Evolutionary conservation across 92 coral and sea anemone species (phyloP).

Genomic region (Plumapathes pennacea): DNA sequence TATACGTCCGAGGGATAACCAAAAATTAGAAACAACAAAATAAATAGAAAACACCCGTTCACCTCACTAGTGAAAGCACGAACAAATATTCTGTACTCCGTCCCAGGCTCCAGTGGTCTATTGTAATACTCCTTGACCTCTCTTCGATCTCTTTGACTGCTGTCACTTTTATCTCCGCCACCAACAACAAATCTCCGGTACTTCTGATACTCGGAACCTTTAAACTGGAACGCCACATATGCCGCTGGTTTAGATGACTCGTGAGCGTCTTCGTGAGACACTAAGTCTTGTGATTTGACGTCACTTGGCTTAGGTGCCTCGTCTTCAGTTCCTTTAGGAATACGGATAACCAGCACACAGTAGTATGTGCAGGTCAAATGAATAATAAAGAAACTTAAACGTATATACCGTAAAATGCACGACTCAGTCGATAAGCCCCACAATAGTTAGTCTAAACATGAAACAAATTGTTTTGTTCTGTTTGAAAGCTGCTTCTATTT

Average conservation of each 20-base stretch:
- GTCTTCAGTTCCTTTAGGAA: slow-evolving; percentile 3
- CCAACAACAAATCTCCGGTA: slow-evolving; percentile 53
- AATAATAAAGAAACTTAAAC: too few relatives aligned
- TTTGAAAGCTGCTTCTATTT: too few relatives aligned
- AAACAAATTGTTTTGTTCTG: too few relatives aligned
- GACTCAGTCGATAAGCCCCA: too few relatives aligned
- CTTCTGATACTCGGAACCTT: slow-evolving; percentile 20
- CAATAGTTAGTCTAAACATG: too few relatives aligned
- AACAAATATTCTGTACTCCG: slow-evolving; percentile 33
- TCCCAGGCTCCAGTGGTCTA: slow-evolving; percentile 41
- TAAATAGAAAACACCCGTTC: too few relatives aligned
- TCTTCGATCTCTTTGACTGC: slow-evolving; percentile 17
- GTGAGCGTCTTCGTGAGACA: slow-evolving; percentile 39
- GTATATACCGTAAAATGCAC: too few relatives aligned
- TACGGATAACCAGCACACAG: slow-evolving; percentile 22
- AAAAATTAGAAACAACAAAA: too few relatives aligned
- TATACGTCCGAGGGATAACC: too few relatives aligned
- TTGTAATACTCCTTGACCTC: slow-evolving; percentile 27
- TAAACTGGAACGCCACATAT: slow-evolving; percentile 55
- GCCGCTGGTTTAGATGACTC: slow-evolving; percentile 20
- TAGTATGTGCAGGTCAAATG: slow-evolving; percentile 19
- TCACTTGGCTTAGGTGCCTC: neutral
- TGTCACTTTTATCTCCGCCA: slow-evolving; percentile 18
- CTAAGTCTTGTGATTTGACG: slow-evolving; percentile 8
- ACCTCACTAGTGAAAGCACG: slow-evolving; percentile 62